Conservation (phyloP, 2,888 invertebrate species). For the Willowsia nigromaculata region DNA sequence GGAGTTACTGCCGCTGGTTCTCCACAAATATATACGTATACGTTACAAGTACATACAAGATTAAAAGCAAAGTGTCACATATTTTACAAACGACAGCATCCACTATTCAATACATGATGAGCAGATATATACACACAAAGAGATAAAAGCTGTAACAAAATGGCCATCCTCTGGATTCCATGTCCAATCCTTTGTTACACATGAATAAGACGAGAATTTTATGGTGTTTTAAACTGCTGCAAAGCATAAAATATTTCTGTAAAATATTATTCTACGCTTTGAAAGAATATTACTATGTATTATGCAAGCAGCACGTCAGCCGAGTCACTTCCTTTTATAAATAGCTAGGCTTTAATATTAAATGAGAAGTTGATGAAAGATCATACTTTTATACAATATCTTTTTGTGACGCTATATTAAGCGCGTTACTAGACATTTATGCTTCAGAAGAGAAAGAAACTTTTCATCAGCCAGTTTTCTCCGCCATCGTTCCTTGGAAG, state of each 20-base stretch:
- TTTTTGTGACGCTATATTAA: neutral
- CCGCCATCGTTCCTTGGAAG: neutral
- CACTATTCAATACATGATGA: neutral
- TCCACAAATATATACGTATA: neutral
- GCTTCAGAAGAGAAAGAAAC: neutral
- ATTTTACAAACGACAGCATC: constrained; percentile 17
- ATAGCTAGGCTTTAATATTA: neutral
- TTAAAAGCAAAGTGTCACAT: neutral
- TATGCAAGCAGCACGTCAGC: neutral
- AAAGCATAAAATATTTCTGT: neutral
- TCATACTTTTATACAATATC: neutral
- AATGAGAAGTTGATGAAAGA: constrained; percentile 29
- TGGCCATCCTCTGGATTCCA: neutral
- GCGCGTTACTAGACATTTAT: neutral
- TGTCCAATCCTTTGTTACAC: neutral
- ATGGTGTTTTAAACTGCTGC: too few relatives aligned
- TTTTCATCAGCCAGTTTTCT: constrained; percentile 1
- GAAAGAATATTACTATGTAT: neutral
- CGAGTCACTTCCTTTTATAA: neutral
- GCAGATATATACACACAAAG: neutral
- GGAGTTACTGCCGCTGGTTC: neutral
- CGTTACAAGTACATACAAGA: neutral
- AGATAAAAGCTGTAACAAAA: neutral
- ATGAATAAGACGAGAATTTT: neutral
- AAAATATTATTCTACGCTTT: neutral